Base-by-base conservation (phyloP, 2,797 vertebrate species). In the Acipenser ruthenus region DNA sequence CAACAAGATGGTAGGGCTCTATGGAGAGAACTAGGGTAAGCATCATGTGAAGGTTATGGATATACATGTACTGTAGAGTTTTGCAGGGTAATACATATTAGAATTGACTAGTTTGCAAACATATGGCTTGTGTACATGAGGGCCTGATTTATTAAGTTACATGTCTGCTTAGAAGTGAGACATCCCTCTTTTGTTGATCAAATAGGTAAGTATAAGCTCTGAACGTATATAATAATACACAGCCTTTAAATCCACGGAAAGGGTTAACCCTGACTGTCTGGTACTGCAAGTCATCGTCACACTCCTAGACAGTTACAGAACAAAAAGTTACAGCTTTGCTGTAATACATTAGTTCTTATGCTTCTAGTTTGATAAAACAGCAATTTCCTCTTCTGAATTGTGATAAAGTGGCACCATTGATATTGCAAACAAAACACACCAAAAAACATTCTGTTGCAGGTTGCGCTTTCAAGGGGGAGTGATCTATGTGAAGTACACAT, bases 401-500 rank as follows among this genome's bases (percentile, higher is more conserved):
- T 84, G 82, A 87, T 87, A 77, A 83, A 88, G 85, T 84, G 82
- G 83, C 81, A 83, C 81, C 80, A 86, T 86, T 84, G 85, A 87
- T 84, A 77, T 56, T 60, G 72, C 75, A 77, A 80, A 85, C 81
- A 86, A 83, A 69, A 83, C 60, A 13, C 52, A 10, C 60, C 49
- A 82, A 84, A 84, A 82, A 82, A 82, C 84, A 85, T 86, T 86
- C 83, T 84, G 81, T 75, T 81, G 83, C 82, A 78, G 80, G 79
- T 82, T 73, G 59, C 6, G 77, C 78, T 77, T 78, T 82, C 83
- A 76, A 83, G 80, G 78, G 75, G 83, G 76, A 4, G 8, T 48
- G 82, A 84, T 86, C 83, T 67, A 74, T 86, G 79, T 73, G 85
- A 82, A 80, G 74, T 76, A 75, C 84, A 80, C 78, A 80, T 74